Evolutionary conservation across 1,140 invertebrate species (phyloP).

Genomic region (Aphis gossypii): DNA sequence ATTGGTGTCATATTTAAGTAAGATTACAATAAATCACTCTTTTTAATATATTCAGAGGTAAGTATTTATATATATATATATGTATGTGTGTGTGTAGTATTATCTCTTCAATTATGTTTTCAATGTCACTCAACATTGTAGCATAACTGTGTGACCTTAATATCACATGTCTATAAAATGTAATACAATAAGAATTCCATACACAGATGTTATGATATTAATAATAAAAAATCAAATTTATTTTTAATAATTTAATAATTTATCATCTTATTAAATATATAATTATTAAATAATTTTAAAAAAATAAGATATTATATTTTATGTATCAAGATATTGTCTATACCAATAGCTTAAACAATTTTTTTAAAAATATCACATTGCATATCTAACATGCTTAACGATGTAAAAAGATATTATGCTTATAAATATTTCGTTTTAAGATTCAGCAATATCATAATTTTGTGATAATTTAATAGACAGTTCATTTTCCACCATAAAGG

Average conservation of each 20-base stretch:
- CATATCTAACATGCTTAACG: background rate
- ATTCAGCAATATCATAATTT: background rate
- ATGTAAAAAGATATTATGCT: background rate
- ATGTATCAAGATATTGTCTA: too few species aligned
- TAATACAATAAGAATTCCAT: background rate
- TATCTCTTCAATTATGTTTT: background rate
- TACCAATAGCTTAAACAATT: too few species aligned
- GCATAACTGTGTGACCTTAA: background rate
- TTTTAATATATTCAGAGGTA: background rate
- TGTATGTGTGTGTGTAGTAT: background rate
- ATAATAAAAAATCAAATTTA: background rate
- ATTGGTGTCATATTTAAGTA: background rate
- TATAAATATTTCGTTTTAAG: background rate
- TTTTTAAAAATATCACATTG: too few species aligned
- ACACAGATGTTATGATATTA: background rate
- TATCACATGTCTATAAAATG: background rate
- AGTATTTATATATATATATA: background rate
- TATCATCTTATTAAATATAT: too few species aligned
- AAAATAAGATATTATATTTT: too few species aligned
- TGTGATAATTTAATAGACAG: background rate
- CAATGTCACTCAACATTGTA: background rate
- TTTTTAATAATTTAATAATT: background rate
- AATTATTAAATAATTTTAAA: too few species aligned
- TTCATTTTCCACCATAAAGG: background rate
- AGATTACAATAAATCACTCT: background rate